Evolutionary conservation across 2,888 invertebrate genomes (phyloP).

Genomic region (Galerucella nymphaeae): DNA sequence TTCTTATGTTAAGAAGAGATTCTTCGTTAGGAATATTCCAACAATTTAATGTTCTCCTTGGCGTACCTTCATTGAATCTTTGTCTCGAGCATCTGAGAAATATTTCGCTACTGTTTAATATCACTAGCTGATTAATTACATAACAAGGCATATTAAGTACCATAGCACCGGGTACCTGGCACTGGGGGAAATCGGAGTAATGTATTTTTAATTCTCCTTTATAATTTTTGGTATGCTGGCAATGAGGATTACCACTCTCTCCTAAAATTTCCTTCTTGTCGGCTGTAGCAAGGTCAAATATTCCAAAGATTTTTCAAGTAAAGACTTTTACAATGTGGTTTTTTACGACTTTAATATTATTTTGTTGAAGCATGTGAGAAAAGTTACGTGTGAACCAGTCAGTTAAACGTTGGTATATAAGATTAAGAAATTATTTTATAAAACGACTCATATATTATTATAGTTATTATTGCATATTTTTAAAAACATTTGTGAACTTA

Average conservation of each 20-base stretch:
- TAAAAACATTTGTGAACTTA: neutral
- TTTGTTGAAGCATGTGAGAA: constrained; percentile 16
- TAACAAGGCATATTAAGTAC: constrained; percentile 57
- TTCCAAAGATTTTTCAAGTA: constrained; percentile 46
- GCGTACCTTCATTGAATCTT: constrained; percentile 47
- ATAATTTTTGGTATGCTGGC: too few species aligned
- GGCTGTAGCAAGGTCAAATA: constrained; percentile 48
- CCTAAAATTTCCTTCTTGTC: constrained; percentile 47
- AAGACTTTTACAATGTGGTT: constrained; percentile 39
- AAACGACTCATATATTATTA: neutral
- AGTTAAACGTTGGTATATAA: neutral
- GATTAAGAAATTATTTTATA: constrained; percentile 6
- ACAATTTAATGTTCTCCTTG: constrained; percentile 45
- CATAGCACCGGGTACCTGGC: constrained; percentile 40
- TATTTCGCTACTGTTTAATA: constrained; percentile 60
- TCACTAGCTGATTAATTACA: constrained; percentile 58
- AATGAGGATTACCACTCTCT: neutral
- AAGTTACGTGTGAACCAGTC: constrained; percentile 14
- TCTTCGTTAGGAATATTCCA: constrained; percentile 43
- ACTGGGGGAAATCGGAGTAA: neutral
- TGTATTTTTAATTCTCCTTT: neutral
- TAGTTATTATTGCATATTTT: neutral
- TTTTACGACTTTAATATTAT: constrained; percentile 26
- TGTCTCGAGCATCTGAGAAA: constrained; percentile 49
- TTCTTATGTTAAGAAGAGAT: constrained; percentile 13